A percentile compares a stretch with the other conserved stretches of the same genome.
Conservation (phyloP, 2,888 invertebrate genomes). For the Dromius quadrimaculatus region DNA sequence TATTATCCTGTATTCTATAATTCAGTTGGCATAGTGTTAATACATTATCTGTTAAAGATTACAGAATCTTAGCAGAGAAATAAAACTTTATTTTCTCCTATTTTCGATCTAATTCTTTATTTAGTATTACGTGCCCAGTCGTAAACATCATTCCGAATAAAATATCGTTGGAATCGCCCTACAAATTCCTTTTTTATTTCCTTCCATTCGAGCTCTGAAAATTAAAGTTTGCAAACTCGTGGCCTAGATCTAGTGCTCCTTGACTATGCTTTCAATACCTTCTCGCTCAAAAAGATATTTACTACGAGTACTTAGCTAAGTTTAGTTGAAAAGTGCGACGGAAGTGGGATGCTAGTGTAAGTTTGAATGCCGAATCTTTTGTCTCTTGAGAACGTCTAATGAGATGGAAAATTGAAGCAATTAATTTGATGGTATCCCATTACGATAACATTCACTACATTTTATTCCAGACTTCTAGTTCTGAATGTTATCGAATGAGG, state of each 20-base stretch:
- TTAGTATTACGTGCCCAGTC: slow-evolving; percentile 1
- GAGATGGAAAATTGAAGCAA: slow-evolving; percentile 33
- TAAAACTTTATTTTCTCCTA: slow-evolving; percentile 14
- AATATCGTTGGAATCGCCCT: slow-evolving; percentile 6
- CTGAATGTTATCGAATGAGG: not conserved
- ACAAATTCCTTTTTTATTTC: slow-evolving; percentile 31
- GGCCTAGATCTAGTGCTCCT: slow-evolving; percentile 23
- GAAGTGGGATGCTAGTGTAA: not conserved
- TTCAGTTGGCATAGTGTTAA: not conserved
- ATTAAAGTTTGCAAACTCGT: slow-evolving; percentile 32
- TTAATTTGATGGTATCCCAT: slow-evolving; percentile 22
- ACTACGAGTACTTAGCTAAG: slow-evolving; percentile 35
- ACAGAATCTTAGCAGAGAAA: not conserved
- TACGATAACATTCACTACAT: slow-evolving; percentile 17
- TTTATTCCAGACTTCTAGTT: slow-evolving; percentile 11
- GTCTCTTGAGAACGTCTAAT: slow-evolving; percentile 24
- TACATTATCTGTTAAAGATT: slow-evolving; percentile 1
- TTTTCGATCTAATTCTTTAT: not conserved
- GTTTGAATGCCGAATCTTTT: slow-evolving; percentile 7
- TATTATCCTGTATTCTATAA: too few species aligned
- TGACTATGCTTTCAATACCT: slow-evolving; percentile 29
- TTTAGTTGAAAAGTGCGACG: slow-evolving; percentile 18
- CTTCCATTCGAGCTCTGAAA: slow-evolving; percentile 19
- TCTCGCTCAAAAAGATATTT: slow-evolving; percentile 31
- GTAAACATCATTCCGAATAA: slow-evolving; percentile 16